phyloP scores from a whole-genome alignment of 2,888 invertebrate species.

The Agonopterix alstromeriana region DNA sequence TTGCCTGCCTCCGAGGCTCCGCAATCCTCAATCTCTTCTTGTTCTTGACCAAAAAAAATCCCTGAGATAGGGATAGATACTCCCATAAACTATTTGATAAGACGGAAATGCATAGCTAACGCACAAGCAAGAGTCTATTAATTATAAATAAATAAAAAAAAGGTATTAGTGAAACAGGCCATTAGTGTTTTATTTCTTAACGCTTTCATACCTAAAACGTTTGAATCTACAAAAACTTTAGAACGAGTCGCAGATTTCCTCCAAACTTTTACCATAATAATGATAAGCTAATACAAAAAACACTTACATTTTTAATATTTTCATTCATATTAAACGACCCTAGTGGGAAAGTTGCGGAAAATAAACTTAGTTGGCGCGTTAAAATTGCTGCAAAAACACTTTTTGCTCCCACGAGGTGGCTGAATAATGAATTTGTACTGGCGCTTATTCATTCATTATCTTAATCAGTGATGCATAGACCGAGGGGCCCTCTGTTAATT shows the following conservation, averaged over 20 bases:
- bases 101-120: no score
- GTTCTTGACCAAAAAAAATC: no score
- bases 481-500: constrained; percentile 17
- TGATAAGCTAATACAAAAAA: background rate
- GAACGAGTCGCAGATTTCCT: background rate
- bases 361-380: constrained; percentile 18
- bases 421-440: constrained; percentile 21
- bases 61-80: no score
- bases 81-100: no score
- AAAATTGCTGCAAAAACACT: constrained; percentile 19
- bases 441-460: constrained; percentile 21
- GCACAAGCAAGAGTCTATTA: no score
- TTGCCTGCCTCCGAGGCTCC: no score
- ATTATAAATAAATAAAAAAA: no score
- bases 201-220: no score
- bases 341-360: constrained; percentile 17
- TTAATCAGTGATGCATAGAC: constrained; percentile 22
- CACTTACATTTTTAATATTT: constrained; percentile 30
- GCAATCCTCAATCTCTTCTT: no score
- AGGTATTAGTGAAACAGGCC: no score
- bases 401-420: constrained; percentile 14
- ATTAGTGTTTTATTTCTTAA: no score
- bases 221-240: no score
- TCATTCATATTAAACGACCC: constrained; percentile 23
- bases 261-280: background rate